These are phyloP conservation scores for Neosilurus mollespiculum DNA, from an alignment of 2,797 vertebrate genomes.

Conservation along the genomic window DNA sequence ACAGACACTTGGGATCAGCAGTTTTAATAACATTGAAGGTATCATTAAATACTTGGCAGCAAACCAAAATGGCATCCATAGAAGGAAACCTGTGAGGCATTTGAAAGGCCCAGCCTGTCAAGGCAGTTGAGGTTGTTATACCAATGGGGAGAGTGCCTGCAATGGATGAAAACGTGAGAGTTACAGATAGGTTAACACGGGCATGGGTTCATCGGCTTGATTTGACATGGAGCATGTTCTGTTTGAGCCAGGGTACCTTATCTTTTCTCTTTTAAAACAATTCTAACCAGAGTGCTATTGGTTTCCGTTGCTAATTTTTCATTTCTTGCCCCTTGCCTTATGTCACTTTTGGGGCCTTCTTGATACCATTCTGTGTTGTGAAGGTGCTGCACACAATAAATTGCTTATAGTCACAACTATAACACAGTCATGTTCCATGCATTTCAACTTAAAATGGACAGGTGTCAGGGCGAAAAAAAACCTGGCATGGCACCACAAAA, in stretches of 20 bases:
- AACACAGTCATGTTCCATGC: too few relatives aligned
- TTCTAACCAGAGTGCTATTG: too few relatives aligned
- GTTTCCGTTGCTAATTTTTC: not conserved
- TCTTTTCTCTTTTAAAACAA: not conserved
- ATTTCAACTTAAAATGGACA: too few relatives aligned
- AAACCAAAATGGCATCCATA: not conserved
- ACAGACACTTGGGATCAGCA: not conserved
- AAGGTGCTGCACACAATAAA: too few relatives aligned
- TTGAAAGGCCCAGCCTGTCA: not conserved
- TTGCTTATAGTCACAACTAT: too few relatives aligned
- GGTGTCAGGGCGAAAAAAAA: too few relatives aligned
- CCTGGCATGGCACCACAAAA: too few relatives aligned
- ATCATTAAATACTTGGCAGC: not conserved
- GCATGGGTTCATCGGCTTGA: not conserved
- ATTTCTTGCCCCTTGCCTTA: not conserved
- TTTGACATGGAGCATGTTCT: not conserved
- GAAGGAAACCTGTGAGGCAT: not conserved
- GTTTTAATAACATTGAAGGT: not conserved
- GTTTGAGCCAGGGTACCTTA: not conserved
- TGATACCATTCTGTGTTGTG: too few relatives aligned
- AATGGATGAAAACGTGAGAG: not conserved
- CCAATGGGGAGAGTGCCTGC: not conserved
- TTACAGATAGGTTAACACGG: not conserved
- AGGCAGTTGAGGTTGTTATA: not conserved
- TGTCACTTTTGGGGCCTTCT: not conserved